phyloP scores from a whole-genome alignment of 2,113 vertebrate genomes.

The Hydropotes inermis region DNA sequence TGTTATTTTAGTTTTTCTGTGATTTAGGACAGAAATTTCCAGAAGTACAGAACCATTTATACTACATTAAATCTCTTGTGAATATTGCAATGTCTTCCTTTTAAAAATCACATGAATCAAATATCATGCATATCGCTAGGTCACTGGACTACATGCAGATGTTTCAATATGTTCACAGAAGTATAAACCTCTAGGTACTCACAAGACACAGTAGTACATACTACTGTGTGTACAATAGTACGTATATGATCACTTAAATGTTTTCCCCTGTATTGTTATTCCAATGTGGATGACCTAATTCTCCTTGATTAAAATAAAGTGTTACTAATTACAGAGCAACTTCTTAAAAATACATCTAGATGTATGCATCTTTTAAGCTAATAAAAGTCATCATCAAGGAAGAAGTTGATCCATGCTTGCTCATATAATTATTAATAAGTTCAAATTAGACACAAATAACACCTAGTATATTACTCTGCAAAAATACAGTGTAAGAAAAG shows the following conservation, averaged over 20 bases:
- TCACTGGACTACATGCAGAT: background rate
- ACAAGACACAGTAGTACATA: background rate
- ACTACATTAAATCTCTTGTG: background rate
- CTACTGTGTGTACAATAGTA: background rate
- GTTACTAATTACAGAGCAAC: conserved; percentile 33
- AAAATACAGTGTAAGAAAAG: background rate
- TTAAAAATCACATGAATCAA: background rate
- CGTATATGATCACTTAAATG: background rate
- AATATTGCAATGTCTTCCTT: background rate
- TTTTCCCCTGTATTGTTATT: conserved; percentile 23
- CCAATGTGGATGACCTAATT: background rate
- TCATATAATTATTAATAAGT: conserved; percentile 8
- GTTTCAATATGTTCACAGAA: background rate
- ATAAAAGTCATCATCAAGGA: conserved; percentile 21
- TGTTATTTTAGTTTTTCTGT: background rate
- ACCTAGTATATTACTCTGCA: background rate
- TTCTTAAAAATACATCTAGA: conserved; percentile 27
- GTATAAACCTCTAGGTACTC: background rate
- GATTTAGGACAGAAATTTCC: background rate
- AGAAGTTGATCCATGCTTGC: background rate
- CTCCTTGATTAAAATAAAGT: conserved; percentile 59
- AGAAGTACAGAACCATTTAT: background rate
- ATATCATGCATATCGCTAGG: background rate
- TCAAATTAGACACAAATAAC: background rate
- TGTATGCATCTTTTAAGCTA: background rate